A percentile compares a stretch with the other conserved stretches of the same genome.
Conservation (phyloP, 92 coral and sea anemone species). For the Diadumene lineata region DNA sequence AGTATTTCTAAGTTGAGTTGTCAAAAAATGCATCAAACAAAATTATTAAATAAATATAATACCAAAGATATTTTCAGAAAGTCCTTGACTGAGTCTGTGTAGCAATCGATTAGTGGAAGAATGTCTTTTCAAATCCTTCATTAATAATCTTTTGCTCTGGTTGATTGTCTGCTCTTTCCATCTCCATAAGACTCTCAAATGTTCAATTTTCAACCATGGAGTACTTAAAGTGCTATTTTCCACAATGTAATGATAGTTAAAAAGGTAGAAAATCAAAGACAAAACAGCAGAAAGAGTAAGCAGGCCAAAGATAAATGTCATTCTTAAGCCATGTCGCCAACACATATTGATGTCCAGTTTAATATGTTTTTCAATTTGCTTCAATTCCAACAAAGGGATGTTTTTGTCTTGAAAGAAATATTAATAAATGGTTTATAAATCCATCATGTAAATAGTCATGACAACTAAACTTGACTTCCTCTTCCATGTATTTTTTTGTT, state of each 20-base stretch:
- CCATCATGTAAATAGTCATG: no score
- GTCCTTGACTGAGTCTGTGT: slow-evolving; percentile 50
- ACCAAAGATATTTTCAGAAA: slow-evolving; percentile 59
- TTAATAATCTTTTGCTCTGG: slow-evolving; percentile 25
- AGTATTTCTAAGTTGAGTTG: not conserved
- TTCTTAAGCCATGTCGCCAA: slow-evolving; percentile 2
- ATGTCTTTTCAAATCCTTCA: slow-evolving; percentile 55
- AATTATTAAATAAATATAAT: not conserved
- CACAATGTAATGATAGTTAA: not conserved
- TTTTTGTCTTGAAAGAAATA: no score
- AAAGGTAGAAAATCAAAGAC: not conserved
- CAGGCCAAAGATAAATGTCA: slow-evolving; percentile 14
- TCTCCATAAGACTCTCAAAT: not conserved
- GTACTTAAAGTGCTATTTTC: not conserved
- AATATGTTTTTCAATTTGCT: no score
- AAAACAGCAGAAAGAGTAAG: not conserved
- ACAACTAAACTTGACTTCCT: no score
- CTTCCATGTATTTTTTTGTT: no score
- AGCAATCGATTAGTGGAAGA: slow-evolving; percentile 66
- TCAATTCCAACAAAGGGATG: no score
- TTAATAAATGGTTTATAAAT: no score
- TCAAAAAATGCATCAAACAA: not conserved
- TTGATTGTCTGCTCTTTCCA: slow-evolving; percentile 4
- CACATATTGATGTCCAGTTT: no score
- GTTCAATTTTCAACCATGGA: not conserved